Conservation (phyloP, 2,797 vertebrate genomes). For the Sebastes itinus region DNA sequence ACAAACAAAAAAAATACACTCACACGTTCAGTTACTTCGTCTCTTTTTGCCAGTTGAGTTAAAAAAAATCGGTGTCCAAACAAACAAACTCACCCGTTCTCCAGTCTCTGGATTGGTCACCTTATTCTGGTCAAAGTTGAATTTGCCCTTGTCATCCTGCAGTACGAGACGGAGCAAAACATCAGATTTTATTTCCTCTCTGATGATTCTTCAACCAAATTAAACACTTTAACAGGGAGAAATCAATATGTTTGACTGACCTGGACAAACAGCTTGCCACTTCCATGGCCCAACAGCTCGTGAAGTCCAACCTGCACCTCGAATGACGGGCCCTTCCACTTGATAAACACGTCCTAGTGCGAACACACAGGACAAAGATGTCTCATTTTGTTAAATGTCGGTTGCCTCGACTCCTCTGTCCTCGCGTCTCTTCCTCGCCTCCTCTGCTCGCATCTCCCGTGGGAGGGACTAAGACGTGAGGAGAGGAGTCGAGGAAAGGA, state of each 20-base stretch:
- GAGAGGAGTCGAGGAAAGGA: too few relatives aligned
- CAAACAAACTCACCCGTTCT: constrained; percentile 81
- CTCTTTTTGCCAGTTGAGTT: neutral
- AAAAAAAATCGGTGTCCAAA: neutral
- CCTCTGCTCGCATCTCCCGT: too few relatives aligned
- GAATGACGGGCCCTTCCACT: constrained; percentile 91
- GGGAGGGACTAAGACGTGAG: too few relatives aligned
- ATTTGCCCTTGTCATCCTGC: constrained; percentile 87
- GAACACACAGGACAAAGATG: neutral
- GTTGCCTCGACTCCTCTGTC: too few relatives aligned
- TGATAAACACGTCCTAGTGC: constrained; percentile 88
- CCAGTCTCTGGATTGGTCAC: constrained; percentile 91
- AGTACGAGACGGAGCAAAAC: neutral
- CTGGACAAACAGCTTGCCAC: constrained; percentile 93
- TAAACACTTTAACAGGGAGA: neutral
- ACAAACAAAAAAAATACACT: neutral
- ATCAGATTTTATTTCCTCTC: neutral
- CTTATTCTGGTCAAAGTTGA: constrained; percentile 88
- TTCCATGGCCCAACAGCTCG: constrained; percentile 92
- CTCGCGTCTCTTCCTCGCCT: too few relatives aligned
- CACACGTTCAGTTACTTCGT: neutral
- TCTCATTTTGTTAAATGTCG: too few relatives aligned
- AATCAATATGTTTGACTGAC: constrained; percentile 63
- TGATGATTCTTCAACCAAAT: neutral
- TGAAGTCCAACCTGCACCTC: constrained; percentile 95